Base-by-base conservation (phyloP, 2,113 vertebrate genomes). In the Fulica atra region DNA sequence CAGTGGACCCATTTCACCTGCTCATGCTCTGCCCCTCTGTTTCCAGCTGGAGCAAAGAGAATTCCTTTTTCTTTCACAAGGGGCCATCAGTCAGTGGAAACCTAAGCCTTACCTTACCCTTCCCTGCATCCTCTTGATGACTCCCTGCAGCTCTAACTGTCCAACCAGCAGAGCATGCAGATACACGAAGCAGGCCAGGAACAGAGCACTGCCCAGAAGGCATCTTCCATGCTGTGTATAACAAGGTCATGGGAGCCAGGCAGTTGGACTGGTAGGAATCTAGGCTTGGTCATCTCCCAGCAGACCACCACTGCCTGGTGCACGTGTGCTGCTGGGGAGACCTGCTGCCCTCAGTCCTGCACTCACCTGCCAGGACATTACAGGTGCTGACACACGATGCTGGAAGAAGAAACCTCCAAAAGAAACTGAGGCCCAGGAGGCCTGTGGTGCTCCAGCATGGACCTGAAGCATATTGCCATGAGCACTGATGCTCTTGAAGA, bases 391-490 rank as follows among this genome's bases (percentile, higher is more conserved):
- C 11, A 20, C 18, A 6, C 0, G 2, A 11, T 3, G 15, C 46
- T 50, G 46, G 15, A 70, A 33, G 7, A 83, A 36, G 36, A 88
- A 77, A 72, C 11, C 9, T 60, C 13, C 35, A 56, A 66, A 40
- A 80, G 26, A 61, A 6, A 24, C 9, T 3, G 3, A 9, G 5
- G 21, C 36, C 23, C 10, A 44, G 23, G 13, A 73, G 44, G 14
- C 3, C 11, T 46, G 40, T 0, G 2, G 29, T 1, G 3, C 28
- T 73, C 10, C 46, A 57, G 31, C 13, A 65, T 0, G 1, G 23
- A 65, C 13, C 0, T 40, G n/a, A 81, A 42, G 28, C 6, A 1
- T 25, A 21, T 46, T 53, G 16, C 29, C 1, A 0, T 0, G 0
- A 79, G 23, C 17, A 83, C 12, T 0, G 2, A 44, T 16, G 25